Conservation (phyloP, 2,113 vertebrate species). For the Perccottus glenii region DNA sequence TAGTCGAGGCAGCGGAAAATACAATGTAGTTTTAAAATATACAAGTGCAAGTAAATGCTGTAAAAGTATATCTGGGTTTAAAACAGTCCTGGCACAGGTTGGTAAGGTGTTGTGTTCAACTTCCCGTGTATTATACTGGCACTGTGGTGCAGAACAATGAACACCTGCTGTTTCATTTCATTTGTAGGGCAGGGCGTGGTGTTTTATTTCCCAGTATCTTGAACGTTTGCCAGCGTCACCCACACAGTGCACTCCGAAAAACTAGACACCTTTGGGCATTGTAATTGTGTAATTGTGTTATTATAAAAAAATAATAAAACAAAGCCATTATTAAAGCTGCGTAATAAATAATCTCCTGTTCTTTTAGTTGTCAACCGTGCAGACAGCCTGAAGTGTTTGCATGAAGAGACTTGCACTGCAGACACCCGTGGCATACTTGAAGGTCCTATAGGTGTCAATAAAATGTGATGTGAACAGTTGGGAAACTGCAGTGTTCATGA, state of each 20-base stretch:
- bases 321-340: neutral
- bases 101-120: neutral
- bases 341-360: neutral
- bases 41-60: no score
- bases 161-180: conserved; percentile 17
- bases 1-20: neutral
- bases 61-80: no score
- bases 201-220: conserved; percentile 13
- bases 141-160: neutral
- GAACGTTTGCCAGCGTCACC: conserved; percentile 10
- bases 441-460: neutral
- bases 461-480: neutral
- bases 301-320: neutral
- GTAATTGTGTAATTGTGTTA: neutral
- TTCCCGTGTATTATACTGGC: conserved; percentile 17
- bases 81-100: no score
- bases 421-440: conserved; percentile 28
- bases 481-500: neutral
- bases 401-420: conserved; percentile 23
- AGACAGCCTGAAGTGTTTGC: conserved; percentile 3
- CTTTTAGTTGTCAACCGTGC: neutral
- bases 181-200: conserved; percentile 27
- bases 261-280: neutral
- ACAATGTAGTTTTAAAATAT: no score
- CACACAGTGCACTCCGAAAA: neutral